Conservation (phyloP, 2,888 invertebrate genomes). For the Saturnia pavonia region DNA sequence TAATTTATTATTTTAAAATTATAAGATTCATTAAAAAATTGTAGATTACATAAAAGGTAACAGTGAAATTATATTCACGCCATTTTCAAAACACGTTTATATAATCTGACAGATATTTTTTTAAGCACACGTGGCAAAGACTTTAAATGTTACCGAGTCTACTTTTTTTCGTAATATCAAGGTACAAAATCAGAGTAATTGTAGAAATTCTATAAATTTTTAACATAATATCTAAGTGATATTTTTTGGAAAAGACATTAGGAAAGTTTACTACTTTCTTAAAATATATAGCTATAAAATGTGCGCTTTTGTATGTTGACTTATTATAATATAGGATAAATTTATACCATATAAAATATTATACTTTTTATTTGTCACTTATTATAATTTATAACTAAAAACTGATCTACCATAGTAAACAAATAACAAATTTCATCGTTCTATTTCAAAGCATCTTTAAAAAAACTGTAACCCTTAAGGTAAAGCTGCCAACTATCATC, state of each 20-base stretch:
- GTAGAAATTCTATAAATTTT: too few relatives aligned
- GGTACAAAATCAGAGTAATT: neutral
- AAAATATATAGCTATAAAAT: neutral
- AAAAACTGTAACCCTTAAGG: neutral
- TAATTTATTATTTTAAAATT: neutral
- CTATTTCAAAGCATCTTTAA: neutral
- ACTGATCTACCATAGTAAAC: neutral
- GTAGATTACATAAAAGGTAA: neutral
- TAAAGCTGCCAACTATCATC: too few relatives aligned
- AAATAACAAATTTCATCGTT: neutral
- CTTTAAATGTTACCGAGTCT: neutral
- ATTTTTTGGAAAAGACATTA: neutral
- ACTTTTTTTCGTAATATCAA: neutral
- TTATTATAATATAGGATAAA: neutral
- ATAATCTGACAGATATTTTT: neutral
- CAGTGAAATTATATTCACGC: neutral
- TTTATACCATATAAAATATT: neutral
- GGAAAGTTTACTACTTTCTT: neutral
- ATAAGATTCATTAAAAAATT: constrained; percentile 3
- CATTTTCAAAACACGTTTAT: neutral
- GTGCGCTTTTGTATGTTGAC: neutral
- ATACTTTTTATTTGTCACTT: neutral
- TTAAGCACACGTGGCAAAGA: neutral
- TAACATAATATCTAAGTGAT: neutral
- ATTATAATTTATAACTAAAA: neutral